Evolutionary conservation across 2,888 invertebrate genomes (phyloP), one percentile per base, ranked within the genome.

Genomic region (Beris morrisii): DNA sequence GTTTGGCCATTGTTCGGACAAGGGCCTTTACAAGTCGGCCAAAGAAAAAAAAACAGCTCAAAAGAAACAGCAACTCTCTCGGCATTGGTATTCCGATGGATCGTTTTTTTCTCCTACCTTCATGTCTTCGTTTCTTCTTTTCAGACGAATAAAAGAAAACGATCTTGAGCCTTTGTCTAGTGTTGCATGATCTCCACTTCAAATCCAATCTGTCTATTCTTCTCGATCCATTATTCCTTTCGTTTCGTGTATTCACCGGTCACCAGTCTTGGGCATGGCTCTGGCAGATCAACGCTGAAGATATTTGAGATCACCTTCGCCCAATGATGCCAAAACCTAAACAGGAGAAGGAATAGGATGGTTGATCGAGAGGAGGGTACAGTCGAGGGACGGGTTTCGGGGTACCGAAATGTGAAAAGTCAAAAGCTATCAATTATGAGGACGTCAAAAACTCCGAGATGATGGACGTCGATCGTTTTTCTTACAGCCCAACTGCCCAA

Each of bases 341-440:
- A 30, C 58, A 45, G 58, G n/a, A 45, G 15, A 22, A 48, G 13
- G 48, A 5, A 31, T 5, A 44, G 12, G 9, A 58, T 28, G 31
- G 5, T 43, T 44, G 28, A 15, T 32, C 45, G 28, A 22, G 12
- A 12, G 11, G 11, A 45, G 11, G 5, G 45, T n/a, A n/a, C 43
- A 43, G 45, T 9, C 12, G 44, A 58, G 9, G n/a, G 28, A 28
- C 12, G 28, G 58, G 43, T 56, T 56, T 43, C 56, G 44, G 44
- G 56, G 44, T 43, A 56, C 22, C 43, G 15, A 50, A 63, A 46
- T 58, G 55, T 57, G 48, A 54, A 57, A 55, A 68, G 66, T 68
- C 64, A 64, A 68, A 68, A 66, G 53, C 65, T 63, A 68, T 68
- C 68, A 66, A 68, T 68, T 68, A 68, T 66, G 55, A 64, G 66